Base-by-base conservation (phyloP, 2,797 vertebrate genomes). In the Spea hammondii region DNA sequence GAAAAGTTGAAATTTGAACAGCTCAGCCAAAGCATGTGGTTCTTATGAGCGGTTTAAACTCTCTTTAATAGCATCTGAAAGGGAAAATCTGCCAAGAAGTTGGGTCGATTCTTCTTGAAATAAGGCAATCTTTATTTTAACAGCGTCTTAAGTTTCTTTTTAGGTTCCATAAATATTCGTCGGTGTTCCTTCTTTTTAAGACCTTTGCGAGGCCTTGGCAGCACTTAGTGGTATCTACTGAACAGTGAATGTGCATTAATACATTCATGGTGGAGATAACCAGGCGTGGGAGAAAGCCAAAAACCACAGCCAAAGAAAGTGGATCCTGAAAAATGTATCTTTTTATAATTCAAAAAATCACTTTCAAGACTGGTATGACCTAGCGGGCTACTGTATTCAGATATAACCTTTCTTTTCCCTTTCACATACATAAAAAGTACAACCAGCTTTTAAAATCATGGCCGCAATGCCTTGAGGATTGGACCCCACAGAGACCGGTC, bases 151-250 rank as follows among this genome's bases (percentile, higher is more conserved):
- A 84, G 74, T 90, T 90, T 89, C 88, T 87, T 74, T 88, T 85
- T 80, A 85, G 87, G 88, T 89, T 90, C 84, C 88, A 90, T 86
- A 88, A 87, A 90, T 88, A 87, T 88, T 89, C 87, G 83, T 89
- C 86, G 83, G 83, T 86, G 83, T 87, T 85, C 79, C 77, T 85
- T 87, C 65, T 79, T 85, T 57, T 79, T 88, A 86, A 87, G 80
- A 77, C 83, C 76, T 82, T 83, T 80, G 62, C 78, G 72, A 87
- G 74, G 78, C 85, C 82, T 87, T 89, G 88, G 86, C 86, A 89
- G 80, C 82, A 54, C 4, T 62, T 80, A 79, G 79, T 81, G 83
- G 70, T 86, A 82, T 88, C 84, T 88, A 85, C 79, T 86, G 84
- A 86, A 81, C 80, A 82, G 0, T 0, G 85, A 88, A 76, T 84